A percentile compares a stretch with the other conserved stretches of the same genome.
phyloP scores from a whole-genome alignment of 2,888 invertebrate species.

The Prostheceraeus crozeri region DNA sequence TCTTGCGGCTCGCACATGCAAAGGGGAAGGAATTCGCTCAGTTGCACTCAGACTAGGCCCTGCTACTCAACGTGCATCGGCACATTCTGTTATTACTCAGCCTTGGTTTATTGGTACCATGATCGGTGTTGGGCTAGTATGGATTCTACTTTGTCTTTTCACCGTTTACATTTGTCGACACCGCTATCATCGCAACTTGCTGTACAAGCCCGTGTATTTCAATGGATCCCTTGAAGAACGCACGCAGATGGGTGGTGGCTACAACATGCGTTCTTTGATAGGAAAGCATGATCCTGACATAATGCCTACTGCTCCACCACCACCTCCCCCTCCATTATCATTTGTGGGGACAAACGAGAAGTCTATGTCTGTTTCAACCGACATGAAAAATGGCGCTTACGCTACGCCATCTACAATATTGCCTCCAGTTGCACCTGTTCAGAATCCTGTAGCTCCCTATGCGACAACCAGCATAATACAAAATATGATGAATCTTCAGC shows the following conservation, averaged over 20 bases:
- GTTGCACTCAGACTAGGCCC: slow-evolving; percentile 13
- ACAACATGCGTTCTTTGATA: slow-evolving; percentile 9
- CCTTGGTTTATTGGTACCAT: slow-evolving; percentile 35
- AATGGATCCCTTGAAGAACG: too few relatives aligned
- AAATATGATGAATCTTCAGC: slow-evolving; percentile 31
- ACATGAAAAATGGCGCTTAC: too few relatives aligned
- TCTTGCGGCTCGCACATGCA: slow-evolving; percentile 33
- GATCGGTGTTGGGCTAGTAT: slow-evolving; percentile 14
- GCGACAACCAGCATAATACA: slow-evolving; percentile 31
- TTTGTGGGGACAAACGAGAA: too few relatives aligned
- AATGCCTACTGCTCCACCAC: too few relatives aligned
- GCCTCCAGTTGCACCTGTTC: too few relatives aligned
- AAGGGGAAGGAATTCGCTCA: slow-evolving; percentile 34
- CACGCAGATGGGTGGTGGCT: background rate
- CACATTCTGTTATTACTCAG: slow-evolving; percentile 24
- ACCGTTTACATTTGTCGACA: slow-evolving; percentile 24
- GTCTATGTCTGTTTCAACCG: too few relatives aligned
- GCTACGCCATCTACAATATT: too few relatives aligned
- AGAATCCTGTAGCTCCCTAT: slow-evolving; percentile 32
- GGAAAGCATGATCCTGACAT: background rate
- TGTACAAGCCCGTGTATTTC: background rate
- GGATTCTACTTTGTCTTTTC: slow-evolving; percentile 31
- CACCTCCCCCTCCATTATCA: too few relatives aligned
- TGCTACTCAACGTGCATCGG: background rate
- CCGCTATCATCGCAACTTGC: background rate